These are phyloP conservation scores for Dicycla oo DNA, from an alignment of 2,888 invertebrate genomes.

Conservation along the genomic window DNA sequence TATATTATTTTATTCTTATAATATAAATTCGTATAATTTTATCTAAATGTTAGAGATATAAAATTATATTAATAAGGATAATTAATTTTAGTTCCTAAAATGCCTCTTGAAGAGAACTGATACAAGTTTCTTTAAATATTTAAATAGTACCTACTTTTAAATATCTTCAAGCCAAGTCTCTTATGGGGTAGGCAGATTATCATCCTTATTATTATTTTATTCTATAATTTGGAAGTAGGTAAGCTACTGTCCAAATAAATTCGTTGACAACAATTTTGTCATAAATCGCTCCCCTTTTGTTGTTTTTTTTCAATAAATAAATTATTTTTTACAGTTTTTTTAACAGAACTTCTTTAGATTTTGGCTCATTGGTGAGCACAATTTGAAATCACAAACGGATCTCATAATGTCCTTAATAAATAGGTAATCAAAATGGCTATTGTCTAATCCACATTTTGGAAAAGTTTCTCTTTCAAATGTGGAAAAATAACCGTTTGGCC, in stretches of 20 bases:
- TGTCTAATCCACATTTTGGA: no score
- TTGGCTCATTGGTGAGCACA: slow-evolving; percentile 16
- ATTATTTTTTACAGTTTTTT: slow-evolving; percentile 16
- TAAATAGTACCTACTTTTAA: background rate
- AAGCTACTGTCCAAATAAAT: slow-evolving; percentile 31
- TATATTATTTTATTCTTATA: slow-evolving; percentile 47
- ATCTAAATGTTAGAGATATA: slow-evolving; percentile 30
- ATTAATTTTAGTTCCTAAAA: slow-evolving; percentile 24
- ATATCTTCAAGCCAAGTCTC: background rate
- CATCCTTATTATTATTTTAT: slow-evolving; percentile 39
- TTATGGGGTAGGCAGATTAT: slow-evolving; percentile 13
- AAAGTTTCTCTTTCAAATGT: no score
- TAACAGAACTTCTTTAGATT: background rate
- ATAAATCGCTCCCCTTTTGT: slow-evolving; percentile 27
- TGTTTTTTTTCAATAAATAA: slow-evolving; percentile 17
- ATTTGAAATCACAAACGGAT: slow-evolving; percentile 2
- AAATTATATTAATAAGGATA: slow-evolving; percentile 36
- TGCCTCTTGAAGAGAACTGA: background rate
- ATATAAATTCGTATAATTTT: slow-evolving; percentile 65
- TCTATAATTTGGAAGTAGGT: slow-evolving; percentile 25
- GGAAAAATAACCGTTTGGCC: no score
- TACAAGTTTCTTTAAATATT: background rate
- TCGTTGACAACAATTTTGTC: slow-evolving; percentile 50
- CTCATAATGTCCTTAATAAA: background rate
- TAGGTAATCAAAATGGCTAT: slow-evolving; percentile 12